phyloP scores from a whole-genome alignment of 2,797 vertebrate species.

The Chaunax sp. region DNA sequence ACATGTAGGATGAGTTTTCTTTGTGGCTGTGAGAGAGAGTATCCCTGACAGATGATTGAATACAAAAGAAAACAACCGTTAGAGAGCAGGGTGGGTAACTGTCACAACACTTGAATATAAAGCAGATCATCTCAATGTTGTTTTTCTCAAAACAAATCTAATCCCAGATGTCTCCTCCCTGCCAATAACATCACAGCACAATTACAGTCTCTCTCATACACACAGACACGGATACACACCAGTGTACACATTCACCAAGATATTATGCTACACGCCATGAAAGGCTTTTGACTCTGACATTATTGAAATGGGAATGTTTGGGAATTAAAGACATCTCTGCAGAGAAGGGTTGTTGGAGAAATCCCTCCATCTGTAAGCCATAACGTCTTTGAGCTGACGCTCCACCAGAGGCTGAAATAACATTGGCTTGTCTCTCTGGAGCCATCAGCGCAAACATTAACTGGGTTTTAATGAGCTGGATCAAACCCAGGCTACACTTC shows the following conservation, averaged over 20 bases:
- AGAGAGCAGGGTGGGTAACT: constrained; percentile 15
- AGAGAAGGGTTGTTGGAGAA: constrained; percentile 43
- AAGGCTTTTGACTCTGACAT: constrained; percentile 41
- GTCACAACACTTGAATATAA: constrained; percentile 62
- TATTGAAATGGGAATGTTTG: constrained; percentile 52
- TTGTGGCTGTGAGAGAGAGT: constrained; percentile 22
- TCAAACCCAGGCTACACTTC: constrained; percentile 63
- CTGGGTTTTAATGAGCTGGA: constrained; percentile 79
- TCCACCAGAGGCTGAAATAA: constrained; percentile 65
- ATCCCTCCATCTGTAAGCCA: constrained; percentile 59
- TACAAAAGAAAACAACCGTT: constrained; percentile 59
- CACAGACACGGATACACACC: not conserved
- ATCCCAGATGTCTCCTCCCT: constrained; percentile 57
- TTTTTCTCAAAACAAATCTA: constrained; percentile 56
- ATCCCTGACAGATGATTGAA: constrained; percentile 62
- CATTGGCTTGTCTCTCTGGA: constrained; percentile 65
- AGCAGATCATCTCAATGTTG: constrained; percentile 49
- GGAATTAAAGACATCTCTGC: constrained; percentile 51
- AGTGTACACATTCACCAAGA: not conserved
- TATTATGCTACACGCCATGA: constrained; percentile 26
- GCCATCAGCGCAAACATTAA: constrained; percentile 76
- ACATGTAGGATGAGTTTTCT: constrained; percentile 37
- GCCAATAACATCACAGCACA: constrained; percentile 36
- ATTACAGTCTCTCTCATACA: constrained; percentile 1
- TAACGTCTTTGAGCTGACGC: constrained; percentile 56